Evolutionary conservation across 2,888 invertebrate genomes (phyloP), one percentile per base, ranked within the genome.

Genomic region (Unio pictorum): DNA sequence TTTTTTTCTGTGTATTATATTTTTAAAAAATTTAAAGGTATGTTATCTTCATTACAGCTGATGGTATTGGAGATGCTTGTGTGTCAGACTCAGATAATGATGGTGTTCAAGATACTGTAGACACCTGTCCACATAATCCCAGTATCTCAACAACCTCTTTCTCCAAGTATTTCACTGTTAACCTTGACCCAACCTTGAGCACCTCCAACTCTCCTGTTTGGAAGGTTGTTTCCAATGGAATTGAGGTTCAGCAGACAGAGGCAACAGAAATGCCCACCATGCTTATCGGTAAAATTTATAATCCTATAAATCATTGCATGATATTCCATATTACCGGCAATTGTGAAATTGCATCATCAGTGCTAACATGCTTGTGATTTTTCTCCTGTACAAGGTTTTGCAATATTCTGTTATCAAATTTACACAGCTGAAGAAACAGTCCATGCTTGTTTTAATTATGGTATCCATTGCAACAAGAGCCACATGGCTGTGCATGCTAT

Each of bases 1-100:
- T 45, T 20, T 45, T 30, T 8, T 62, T 20, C n/a, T 34, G 34
- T 17, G 34, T 8, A 6, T 28, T 28, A 5, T 4, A 18, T 3
- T 23, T 23, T 23, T 15, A 15, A 45, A 45, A 45, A 45, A 15
- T 11, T 45, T 8, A 45, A 4, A 57, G 11, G 4, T 6, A 7
- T 54, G 5, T 66, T 11, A 30, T 55, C 55, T 28, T 71, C 18
- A 72, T 88, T 87, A 26, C 84, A 95, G 95, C 91, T 17, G 94
- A 96, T 83, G 93, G 94, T 1, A 90, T 93, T 28, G 97, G 97
- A 0, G 96, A 98, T 84, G 92, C 92, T 3, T 98, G 98, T 83
- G 93, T 95, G 83, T 92, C 94, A 62, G 97, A 98, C 88, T 93
- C 92, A 80, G 97, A 98, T 84, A 93, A 93, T 3, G 98, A 98